Evolutionary conservation across 1,140 invertebrate species (phyloP), one percentile per base, ranked within the genome.

Genomic region (Zelostemma sp.): DNA sequence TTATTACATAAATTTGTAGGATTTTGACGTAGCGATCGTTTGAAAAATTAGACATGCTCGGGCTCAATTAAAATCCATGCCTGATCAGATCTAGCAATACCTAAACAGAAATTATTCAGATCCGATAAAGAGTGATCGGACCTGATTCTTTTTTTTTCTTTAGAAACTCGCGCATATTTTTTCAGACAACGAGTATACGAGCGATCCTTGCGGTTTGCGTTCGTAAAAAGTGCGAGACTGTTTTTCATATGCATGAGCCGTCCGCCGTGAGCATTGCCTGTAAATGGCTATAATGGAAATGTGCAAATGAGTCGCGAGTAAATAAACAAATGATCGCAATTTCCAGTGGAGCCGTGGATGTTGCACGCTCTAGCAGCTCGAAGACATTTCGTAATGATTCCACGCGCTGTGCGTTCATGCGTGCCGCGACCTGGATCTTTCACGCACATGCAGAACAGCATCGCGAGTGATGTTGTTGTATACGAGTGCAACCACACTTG

Each of bases 371-470:
- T 47, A 62, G 62, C 73, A 72, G 68, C 68, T 69, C 57, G 50
- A 68, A 75, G 75, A 77, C 55, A 74, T 82, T 82, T 83, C 81
- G 80, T 81, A 83, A 83, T 76, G 78, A 83, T 82, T 80, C 78
- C 72, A 72, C 74, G 75, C 72, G 73, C 60, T 74, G 79, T 76
- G 81, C 73, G 68, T 76, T 82, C 80, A 82, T 83, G 81, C 81
- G 77, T 82, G 68, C 70, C 75, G 73, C 80, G 80, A 83, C 81
- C 80, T 83, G 77, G 66, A 82, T 83, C 80, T 79, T 77, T 81
- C 76, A 60, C 54, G 58, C 64, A 55, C 56, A 49, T 57, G 58
- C 58, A 72, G 45, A 54, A 63, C 68, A 64, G 45, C 54, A 66
- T 71, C 54, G 68, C 50, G 61, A 63, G 49, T 40, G 50, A 55